Percentiles rank a stretch among this genome's conserved stretches.
Evolutionary conservation across 2,113 vertebrate genomes (phyloP).

Genomic region (Cyprinus carpio): DNA sequence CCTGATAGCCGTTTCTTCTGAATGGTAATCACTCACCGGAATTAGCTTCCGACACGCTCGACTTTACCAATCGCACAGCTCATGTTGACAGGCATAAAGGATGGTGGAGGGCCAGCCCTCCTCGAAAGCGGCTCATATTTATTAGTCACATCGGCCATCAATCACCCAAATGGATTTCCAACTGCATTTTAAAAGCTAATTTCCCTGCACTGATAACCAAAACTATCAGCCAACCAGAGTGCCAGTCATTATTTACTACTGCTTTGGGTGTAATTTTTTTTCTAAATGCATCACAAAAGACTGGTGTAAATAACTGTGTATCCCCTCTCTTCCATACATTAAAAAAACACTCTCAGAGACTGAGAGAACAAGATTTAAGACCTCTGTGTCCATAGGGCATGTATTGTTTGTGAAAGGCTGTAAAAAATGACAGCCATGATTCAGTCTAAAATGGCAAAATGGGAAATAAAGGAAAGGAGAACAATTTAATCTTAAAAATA

Average conservation of each 20-base stretch:
- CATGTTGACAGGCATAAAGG: constrained; percentile 75
- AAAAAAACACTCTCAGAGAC: constrained; percentile 61
- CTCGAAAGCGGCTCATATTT: constrained; percentile 76
- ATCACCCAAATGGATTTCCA: constrained; percentile 83
- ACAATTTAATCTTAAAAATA: constrained; percentile 56
- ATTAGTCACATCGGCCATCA: constrained; percentile 79
- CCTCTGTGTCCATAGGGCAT: constrained; percentile 53
- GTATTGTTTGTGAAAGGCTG: constrained; percentile 60
- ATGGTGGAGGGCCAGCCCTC: constrained; percentile 70
- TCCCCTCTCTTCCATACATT: constrained; percentile 58
- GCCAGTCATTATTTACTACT: constrained; percentile 75
- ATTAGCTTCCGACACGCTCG: constrained; percentile 68
- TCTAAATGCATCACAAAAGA: constrained; percentile 74
- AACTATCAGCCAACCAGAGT: constrained; percentile 66
- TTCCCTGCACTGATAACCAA: constrained; percentile 79
- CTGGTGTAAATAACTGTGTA: constrained; percentile 53
- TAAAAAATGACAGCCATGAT: constrained; percentile 59
- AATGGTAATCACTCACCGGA: constrained; percentile 64
- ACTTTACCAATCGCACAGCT: constrained; percentile 72
- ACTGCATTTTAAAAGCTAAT: constrained; percentile 86
- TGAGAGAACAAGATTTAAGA: constrained; percentile 54
- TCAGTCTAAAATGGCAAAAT: constrained; percentile 62
- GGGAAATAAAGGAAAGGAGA: constrained; percentile 60
- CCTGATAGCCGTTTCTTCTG: constrained; percentile 67
- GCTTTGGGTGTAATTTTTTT: constrained; percentile 67